A percentile compares a stretch with the other conserved stretches of the same genome.
Conservation (phyloP, 2,888 invertebrate species). For the Drosophila pegasa region DNA sequence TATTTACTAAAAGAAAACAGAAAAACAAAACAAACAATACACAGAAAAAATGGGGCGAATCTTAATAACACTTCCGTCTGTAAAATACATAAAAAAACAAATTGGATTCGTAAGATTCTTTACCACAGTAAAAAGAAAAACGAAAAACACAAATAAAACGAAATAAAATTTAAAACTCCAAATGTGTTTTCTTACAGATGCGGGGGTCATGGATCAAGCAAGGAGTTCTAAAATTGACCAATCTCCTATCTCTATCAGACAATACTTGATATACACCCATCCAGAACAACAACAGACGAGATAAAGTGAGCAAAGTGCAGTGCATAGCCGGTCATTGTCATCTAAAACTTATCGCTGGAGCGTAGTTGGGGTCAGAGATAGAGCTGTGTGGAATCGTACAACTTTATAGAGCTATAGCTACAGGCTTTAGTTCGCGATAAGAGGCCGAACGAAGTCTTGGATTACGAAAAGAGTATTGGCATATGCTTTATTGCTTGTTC, state of each 20-base stretch:
- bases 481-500: conserved; percentile 46
- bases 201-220: neutral
- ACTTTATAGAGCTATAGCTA: neutral
- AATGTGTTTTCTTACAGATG: conserved; percentile 1
- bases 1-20: conserved; percentile 65
- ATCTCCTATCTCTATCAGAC: conserved; percentile 20
- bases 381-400: neutral
- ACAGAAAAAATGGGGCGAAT: conserved; percentile 43
- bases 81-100: conserved; percentile 69
- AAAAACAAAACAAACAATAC: conserved; percentile 16
- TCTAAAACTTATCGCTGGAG: conserved; percentile 50
- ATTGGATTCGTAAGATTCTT: conserved; percentile 71
- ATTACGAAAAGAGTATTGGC: conserved; percentile 39
- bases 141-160: conserved; percentile 65
- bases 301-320: conserved; percentile 45
- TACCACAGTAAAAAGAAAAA: conserved; percentile 61
- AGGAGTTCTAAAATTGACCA: neutral
- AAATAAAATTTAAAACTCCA: conserved; percentile 57
- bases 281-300: conserved; percentile 1
- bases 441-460: conserved; percentile 8
- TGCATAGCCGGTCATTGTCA: conserved; percentile 47
- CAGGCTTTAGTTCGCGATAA: conserved; percentile 21
- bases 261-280: conserved; percentile 9
- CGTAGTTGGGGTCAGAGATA: conserved; percentile 24
- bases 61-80: conserved; percentile 65